Evolutionary conservation across 2,888 invertebrate genomes (phyloP).

Genomic region (Drepanosiphum platanoidis): DNA sequence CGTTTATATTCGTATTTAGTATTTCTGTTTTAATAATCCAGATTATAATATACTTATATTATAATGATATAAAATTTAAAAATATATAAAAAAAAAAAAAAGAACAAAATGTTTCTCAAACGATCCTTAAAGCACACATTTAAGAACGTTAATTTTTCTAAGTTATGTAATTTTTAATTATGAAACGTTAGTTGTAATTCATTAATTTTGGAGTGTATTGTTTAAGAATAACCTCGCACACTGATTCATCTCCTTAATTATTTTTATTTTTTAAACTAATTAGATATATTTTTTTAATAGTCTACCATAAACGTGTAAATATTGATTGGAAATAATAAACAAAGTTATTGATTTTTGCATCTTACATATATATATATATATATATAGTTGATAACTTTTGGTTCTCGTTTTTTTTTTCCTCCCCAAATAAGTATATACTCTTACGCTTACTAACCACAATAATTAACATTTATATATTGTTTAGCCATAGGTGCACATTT

Average conservation of each 20-base stretch:
- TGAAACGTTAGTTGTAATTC: not conserved
- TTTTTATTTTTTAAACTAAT: not conserved
- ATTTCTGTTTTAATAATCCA: not conserved
- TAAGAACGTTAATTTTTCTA: slow-evolving; percentile 27
- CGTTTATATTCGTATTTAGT: slow-evolving; percentile 22
- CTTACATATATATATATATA: too few relatives aligned
- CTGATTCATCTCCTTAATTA: slow-evolving; percentile 5
- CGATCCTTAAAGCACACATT: slow-evolving; percentile 15
- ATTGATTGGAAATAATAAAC: not conserved
- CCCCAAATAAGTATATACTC: slow-evolving; percentile 44
- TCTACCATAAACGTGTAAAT: slow-evolving; percentile 40
- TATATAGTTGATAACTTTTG: not conserved
- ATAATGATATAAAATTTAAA: too few relatives aligned
- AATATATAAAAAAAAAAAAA: too few relatives aligned
- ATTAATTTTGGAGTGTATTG: slow-evolving; percentile 19
- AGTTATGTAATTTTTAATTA: slow-evolving; percentile 30
- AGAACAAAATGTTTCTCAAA: slow-evolving; percentile 1
- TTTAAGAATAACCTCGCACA: slow-evolving; percentile 32
- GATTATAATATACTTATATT: too few relatives aligned
- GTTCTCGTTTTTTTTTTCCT: not conserved
- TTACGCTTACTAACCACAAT: slow-evolving; percentile 47
- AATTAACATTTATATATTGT: slow-evolving; percentile 36
- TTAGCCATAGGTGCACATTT: slow-evolving; percentile 47
- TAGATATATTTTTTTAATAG: slow-evolving; percentile 6
- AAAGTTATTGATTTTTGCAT: slow-evolving; percentile 4